These are phyloP conservation scores for Neolamprologus cancellatus DNA, from an alignment of 2,113 vertebrate species.

Conservation along the genomic window DNA sequence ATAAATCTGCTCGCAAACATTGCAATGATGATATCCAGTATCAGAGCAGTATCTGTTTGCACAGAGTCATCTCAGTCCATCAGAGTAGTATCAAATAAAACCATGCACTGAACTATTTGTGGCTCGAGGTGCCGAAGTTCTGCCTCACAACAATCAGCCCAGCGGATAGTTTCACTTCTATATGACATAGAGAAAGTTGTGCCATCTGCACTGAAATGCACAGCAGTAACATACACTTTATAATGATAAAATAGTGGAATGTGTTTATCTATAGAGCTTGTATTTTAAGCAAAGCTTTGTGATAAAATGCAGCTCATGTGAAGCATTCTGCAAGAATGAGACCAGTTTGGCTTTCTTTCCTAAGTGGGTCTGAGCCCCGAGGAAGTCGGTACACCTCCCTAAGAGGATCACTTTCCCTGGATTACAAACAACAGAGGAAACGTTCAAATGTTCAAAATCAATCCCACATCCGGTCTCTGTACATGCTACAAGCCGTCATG, in stretches of 20 bases:
- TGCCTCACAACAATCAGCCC: background rate
- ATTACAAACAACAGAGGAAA: conserved; percentile 33
- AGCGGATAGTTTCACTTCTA: background rate
- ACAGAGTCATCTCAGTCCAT: background rate
- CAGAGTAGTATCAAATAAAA: background rate
- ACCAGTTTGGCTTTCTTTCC: conserved; percentile 12
- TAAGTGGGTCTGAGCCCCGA: conserved; percentile 33
- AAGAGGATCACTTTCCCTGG: conserved; percentile 52
- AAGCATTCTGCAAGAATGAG: background rate
- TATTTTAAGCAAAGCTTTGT: background rate
- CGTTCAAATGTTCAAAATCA: background rate
- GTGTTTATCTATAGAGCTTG: conserved; percentile 4
- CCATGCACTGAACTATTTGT: background rate
- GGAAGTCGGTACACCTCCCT: conserved; percentile 25
- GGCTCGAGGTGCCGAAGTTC: background rate
- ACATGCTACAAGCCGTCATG: background rate
- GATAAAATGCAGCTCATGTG: background rate
- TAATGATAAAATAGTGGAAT: conserved; percentile 27
- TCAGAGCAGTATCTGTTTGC: background rate
- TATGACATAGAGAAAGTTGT: background rate
- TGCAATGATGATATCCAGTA: background rate
- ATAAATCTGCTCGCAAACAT: background rate
- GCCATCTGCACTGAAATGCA: background rate
- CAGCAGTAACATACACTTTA: background rate
- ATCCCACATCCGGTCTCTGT: conserved; percentile 3